These are phyloP conservation scores for Cynodonichthys magdalenae DNA, from an alignment of 2,797 vertebrate genomes.

Conservation along the genomic window DNA sequence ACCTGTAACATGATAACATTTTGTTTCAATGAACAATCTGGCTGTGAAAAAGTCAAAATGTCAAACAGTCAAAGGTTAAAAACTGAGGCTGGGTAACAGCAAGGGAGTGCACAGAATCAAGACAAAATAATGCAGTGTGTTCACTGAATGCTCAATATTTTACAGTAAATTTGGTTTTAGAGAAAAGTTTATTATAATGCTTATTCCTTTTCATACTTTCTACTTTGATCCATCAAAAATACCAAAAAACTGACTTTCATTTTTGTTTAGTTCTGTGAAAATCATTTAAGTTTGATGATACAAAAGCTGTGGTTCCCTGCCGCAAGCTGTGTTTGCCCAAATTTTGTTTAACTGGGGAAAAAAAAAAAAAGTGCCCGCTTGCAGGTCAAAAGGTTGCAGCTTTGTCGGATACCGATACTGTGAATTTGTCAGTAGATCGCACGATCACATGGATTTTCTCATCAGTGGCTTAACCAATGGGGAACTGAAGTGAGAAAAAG, in stretches of 20 bases:
- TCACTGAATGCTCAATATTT: not conserved
- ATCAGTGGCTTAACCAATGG: conserved; percentile 56
- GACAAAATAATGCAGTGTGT: not conserved
- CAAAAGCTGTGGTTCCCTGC: not conserved
- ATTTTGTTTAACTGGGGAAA: not conserved
- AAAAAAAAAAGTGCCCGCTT: conserved; percentile 16
- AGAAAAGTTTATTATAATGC: not conserved
- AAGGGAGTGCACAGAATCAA: not conserved
- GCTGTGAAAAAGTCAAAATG: conserved; percentile 31
- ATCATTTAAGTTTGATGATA: not conserved
- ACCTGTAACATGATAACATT: conserved; percentile 10
- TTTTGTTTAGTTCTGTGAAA: not conserved
- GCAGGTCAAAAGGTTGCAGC: conserved; percentile 26
- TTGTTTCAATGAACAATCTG: conserved; percentile 1
- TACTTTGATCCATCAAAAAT: not conserved
- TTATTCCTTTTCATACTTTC: not conserved
- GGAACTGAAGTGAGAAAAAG: conserved; percentile 35
- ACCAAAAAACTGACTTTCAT: not conserved
- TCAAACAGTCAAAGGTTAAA: conserved; percentile 34
- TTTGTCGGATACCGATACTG: conserved; percentile 26
- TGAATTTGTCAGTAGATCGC: conserved; percentile 18
- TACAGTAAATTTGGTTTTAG: not conserved
- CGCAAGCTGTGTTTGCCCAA: not conserved
- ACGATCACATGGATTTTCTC: conserved; percentile 71
- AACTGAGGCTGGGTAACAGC: conserved; percentile 9